phyloP scores from a whole-genome alignment of 2,113 vertebrate species.

The Pachyramphus minor region DNA sequence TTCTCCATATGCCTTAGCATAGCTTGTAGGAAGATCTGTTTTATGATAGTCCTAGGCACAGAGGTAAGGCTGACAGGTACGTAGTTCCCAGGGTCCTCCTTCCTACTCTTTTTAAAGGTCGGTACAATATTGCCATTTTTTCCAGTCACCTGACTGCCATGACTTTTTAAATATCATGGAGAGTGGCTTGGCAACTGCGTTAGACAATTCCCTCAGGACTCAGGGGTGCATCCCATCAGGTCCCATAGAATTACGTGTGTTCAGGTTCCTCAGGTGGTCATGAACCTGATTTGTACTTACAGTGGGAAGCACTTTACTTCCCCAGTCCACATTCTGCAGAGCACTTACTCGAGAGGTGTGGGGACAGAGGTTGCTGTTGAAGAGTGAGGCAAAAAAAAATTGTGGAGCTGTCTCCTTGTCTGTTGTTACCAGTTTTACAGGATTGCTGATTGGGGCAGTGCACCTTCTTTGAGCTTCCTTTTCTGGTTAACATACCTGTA shows the following conservation, averaged over 20 bases:
- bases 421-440: not conserved
- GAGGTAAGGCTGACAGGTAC: not conserved
- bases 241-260: not conserved
- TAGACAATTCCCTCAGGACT: not conserved
- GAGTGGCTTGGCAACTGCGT: not conserved
- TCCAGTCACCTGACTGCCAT: not conserved
- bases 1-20: not conserved
- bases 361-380: not conserved
- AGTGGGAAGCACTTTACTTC: not conserved
- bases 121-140: not conserved
- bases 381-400: not conserved
- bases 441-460: fast-evolving
- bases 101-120: not conserved
- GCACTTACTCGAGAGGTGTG: fast-evolving
- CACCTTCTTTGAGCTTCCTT: not conserved
- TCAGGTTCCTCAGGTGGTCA: not conserved
- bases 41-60: not conserved
- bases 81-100: not conserved
- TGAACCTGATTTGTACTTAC: not conserved
- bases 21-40: not conserved
- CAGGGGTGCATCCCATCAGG: not conserved
- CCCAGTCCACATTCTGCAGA: not conserved
- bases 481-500: not conserved
- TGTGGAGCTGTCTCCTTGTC: not conserved
- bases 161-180: not conserved